Evolutionary conservation across 2,888 invertebrate species (phyloP).

Genomic region (Antitype chi): DNA sequence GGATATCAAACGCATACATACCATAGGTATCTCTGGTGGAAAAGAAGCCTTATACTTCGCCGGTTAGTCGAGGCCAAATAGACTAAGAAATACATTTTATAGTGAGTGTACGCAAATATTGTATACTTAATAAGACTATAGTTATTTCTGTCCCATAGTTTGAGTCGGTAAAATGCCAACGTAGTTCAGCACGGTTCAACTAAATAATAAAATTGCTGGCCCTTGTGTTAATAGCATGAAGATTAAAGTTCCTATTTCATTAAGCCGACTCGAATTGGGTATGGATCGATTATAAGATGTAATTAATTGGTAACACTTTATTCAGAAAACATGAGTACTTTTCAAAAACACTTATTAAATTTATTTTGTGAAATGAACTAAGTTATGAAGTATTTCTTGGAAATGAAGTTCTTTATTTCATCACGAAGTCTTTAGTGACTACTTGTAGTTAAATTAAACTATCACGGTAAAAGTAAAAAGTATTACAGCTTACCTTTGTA

Average conservation of each 20-base stretch:
- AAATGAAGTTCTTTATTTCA: background rate
- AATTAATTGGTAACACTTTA: background rate
- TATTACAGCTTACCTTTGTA: slow-evolving; percentile 19
- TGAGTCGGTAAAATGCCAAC: background rate
- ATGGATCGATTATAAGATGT: background rate
- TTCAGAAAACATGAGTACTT: background rate
- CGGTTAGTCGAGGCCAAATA: background rate
- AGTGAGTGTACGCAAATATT: background rate
- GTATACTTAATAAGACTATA: background rate
- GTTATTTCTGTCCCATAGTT: background rate
- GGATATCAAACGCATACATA: too few species aligned
- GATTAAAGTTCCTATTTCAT: slow-evolving; percentile 4
- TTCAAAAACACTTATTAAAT: background rate
- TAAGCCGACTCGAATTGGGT: slow-evolving; percentile 2
- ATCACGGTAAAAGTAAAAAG: background rate
- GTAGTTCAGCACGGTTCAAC: too few species aligned
- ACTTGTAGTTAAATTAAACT: slow-evolving; percentile 32
- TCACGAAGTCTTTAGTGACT: background rate
- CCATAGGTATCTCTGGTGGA: too few species aligned
- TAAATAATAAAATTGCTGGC: too few species aligned
- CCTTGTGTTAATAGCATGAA: background rate
- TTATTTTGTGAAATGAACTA: background rate
- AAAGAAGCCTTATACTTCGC: background rate
- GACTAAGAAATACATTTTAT: background rate
- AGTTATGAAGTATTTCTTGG: background rate